Evolutionary conservation across 2,888 invertebrate genomes (phyloP).

Genomic region (Lycocerus yunnanus): DNA sequence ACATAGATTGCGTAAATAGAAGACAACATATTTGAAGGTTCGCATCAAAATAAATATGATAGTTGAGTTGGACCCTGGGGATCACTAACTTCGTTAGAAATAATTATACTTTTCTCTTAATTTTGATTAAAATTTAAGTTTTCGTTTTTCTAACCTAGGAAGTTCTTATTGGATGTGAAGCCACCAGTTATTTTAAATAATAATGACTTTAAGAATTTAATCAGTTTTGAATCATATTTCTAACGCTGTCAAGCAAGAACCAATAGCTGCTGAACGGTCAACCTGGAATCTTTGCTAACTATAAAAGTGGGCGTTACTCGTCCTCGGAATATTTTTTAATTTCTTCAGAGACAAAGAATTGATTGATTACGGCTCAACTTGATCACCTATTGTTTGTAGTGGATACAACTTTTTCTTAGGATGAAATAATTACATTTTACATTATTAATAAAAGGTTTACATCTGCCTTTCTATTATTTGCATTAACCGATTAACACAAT

Average conservation of each 20-base stretch:
- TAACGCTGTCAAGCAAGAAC: conserved; percentile 41
- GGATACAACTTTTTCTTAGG: conserved; percentile 11
- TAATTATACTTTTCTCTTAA: not conserved
- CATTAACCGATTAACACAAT: not conserved
- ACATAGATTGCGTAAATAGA: no score
- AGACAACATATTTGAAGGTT: no score
- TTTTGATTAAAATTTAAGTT: not conserved
- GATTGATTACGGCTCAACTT: conserved; percentile 44
- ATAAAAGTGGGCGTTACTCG: conserved; percentile 46
- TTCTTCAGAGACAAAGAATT: conserved; percentile 49
- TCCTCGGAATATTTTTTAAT: conserved; percentile 46
- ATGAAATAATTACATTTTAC: conserved; percentile 17
- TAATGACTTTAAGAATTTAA: conserved; percentile 36
- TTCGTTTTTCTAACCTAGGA: not conserved
- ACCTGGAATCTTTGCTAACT: conserved; percentile 39
- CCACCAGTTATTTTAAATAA: conserved; percentile 26
- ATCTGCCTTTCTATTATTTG: not conserved
- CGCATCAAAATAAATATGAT: no score
- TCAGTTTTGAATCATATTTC: conserved; percentile 41
- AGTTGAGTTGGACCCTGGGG: no score
- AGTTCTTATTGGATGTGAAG: not conserved
- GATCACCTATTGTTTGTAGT: conserved; percentile 45
- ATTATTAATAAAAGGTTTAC: conserved; percentile 2
- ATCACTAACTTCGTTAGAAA: no score
- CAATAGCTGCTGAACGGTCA: conserved; percentile 42